Conservation (phyloP, 2,113 vertebrate species). For the Equus quagga region DNA sequence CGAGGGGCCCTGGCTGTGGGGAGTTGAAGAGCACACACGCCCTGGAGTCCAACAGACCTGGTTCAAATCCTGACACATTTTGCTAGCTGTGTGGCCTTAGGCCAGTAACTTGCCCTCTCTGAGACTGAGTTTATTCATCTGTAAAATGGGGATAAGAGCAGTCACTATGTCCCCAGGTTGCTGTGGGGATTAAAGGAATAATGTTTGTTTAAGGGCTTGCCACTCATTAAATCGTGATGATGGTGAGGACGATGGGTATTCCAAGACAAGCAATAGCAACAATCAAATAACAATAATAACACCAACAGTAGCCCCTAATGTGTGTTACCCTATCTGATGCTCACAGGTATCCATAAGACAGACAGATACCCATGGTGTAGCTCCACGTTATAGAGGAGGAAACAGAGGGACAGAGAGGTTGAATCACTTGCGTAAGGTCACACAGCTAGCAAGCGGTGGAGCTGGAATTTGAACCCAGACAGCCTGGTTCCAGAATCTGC, state of each 20-base stretch:
- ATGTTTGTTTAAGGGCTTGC: no score
- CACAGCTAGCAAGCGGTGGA: neutral
- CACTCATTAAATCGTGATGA: rapidly evolving
- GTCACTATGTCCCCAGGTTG: neutral
- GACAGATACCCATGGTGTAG: neutral
- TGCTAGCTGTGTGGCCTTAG: neutral
- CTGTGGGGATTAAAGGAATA: neutral
- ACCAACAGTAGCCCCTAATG: neutral
- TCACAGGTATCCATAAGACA: neutral
- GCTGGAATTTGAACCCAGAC: neutral
- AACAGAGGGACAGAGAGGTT: neutral
- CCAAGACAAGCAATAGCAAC: neutral
- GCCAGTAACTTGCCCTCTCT: neutral
- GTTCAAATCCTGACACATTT: neutral
- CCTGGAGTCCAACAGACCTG: neutral
- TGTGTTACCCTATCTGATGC: rapidly evolving
- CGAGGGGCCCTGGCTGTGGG: rapidly evolving
- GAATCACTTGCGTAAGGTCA: neutral
- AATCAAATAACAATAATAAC: rapidly evolving
- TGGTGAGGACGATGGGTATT: neutral
- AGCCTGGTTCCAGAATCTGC: neutral
- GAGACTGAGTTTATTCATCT: neutral
- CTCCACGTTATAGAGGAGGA: neutral
- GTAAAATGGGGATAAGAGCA: neutral
- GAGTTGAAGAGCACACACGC: neutral